phyloP scores from a whole-genome alignment of 2,113 vertebrate genomes.

The Fukomys damarensis region DNA sequence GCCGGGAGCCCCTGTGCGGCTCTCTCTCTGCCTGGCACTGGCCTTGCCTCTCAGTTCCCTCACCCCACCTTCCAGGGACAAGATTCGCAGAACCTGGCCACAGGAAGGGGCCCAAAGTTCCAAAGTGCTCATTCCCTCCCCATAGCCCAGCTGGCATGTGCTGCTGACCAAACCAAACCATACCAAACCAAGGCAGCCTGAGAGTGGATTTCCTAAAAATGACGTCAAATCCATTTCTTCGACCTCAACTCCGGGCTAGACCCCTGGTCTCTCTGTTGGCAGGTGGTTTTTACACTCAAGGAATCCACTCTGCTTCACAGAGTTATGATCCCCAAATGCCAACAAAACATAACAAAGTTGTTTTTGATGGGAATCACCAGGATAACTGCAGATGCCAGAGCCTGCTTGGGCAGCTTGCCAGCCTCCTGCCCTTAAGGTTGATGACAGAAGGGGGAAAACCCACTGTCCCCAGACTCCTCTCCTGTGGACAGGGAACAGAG shows the following conservation, averaged over 20 bases:
- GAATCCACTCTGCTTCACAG: not conserved
- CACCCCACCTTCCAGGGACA: not conserved
- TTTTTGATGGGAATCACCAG: not conserved
- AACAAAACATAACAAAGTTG: constrained; percentile 39
- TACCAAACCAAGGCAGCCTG: not conserved
- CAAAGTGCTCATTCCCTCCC: not conserved
- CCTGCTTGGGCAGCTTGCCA: not conserved
- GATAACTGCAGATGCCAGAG: not conserved
- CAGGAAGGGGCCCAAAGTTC: not conserved
- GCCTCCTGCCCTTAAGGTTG: not conserved
- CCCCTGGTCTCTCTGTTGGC: not conserved
- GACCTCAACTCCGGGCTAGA: not conserved
- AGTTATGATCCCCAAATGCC: not conserved
- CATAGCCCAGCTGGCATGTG: not conserved
- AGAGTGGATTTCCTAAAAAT: constrained; percentile 41
- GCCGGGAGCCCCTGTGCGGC: not conserved
- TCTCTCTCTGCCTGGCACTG: not conserved
- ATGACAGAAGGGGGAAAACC: not conserved
- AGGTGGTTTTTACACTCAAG: not conserved
- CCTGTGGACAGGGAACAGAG: not conserved
- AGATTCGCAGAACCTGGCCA: not conserved
- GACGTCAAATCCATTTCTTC: not conserved
- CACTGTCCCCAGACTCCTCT: not conserved
- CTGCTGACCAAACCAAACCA: constrained; percentile 20
- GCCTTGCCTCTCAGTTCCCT: fast-evolving